phyloP scores from a whole-genome alignment of 2,797 vertebrate genomes.

The Anabacerthia variegaticeps region DNA sequence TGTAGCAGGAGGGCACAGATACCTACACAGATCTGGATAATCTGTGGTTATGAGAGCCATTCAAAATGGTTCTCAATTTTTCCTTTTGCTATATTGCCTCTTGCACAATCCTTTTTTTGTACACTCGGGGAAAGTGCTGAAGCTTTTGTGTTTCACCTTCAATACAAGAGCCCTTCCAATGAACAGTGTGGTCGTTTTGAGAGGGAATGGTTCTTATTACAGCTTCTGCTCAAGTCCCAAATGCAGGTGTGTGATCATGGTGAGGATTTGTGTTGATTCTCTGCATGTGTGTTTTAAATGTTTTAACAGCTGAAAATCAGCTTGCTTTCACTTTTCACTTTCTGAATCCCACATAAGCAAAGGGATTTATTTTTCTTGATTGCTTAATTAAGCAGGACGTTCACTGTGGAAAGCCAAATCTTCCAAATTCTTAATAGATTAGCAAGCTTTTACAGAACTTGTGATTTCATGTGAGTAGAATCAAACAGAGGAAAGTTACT shows the following conservation, averaged over 20 bases:
- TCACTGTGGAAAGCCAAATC: neutral
- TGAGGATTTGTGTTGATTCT: neutral
- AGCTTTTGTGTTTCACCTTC: neutral
- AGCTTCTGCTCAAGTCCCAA: neutral
- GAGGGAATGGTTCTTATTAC: neutral
- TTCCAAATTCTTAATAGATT: conserved; percentile 4
- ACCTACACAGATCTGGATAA: neutral
- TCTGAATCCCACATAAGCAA: conserved; percentile 32
- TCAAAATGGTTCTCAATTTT: neutral
- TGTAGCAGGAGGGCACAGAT: neutral
- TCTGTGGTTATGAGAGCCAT: neutral
- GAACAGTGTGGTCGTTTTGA: neutral
- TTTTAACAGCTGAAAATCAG: neutral
- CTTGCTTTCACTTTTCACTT: neutral
- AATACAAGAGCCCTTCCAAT: neutral
- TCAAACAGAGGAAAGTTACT: neutral
- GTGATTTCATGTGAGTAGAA: neutral
- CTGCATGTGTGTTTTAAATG: neutral
- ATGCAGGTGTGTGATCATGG: neutral
- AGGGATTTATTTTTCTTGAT: conserved; percentile 54
- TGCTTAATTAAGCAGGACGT: conserved; percentile 38
- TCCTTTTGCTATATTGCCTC: neutral
- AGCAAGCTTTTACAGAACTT: conserved; percentile 5
- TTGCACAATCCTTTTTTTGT: neutral
- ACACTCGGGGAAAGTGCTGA: neutral